Percentiles rank a stretch among this genome's conserved stretches.
phyloP scores from a whole-genome alignment of 2,113 vertebrate species.

The Camelus bactrianus region DNA sequence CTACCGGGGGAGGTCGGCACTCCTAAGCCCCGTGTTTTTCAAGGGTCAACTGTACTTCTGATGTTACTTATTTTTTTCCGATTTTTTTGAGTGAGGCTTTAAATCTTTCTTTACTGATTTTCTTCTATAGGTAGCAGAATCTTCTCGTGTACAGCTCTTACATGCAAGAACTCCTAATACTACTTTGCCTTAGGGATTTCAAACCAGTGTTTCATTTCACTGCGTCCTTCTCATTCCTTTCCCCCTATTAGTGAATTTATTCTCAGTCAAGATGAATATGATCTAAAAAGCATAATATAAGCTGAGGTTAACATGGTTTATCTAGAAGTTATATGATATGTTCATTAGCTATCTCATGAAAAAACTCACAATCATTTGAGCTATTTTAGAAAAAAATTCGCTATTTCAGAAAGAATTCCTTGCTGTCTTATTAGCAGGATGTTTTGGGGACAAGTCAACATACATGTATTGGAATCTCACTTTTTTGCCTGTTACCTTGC shows the following conservation, averaged over 20 bases:
- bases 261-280: background rate
- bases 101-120: slow-evolving; percentile 9
- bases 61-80: background rate
- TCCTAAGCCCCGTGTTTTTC: background rate
- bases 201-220: background rate
- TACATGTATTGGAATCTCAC: background rate
- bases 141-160: background rate
- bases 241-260: background rate
- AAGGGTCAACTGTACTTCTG: background rate
- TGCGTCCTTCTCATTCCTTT: background rate
- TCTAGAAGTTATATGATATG: background rate
- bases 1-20: background rate
- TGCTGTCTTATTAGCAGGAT: background rate
- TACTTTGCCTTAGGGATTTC: background rate
- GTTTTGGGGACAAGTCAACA: background rate
- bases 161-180: background rate
- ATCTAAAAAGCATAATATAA: background rate
- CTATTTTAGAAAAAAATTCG: background rate
- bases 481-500: slow-evolving; percentile 1
- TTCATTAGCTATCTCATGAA: background rate
- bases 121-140: background rate
- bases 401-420: slow-evolving; percentile 13
- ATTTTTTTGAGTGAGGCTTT: background rate
- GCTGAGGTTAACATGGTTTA: slow-evolving; percentile 13
- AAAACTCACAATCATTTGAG: background rate